Evolutionary conservation across 1,140 invertebrate species (phyloP).

Genomic region (Ptiloglossa arizonensis): DNA sequence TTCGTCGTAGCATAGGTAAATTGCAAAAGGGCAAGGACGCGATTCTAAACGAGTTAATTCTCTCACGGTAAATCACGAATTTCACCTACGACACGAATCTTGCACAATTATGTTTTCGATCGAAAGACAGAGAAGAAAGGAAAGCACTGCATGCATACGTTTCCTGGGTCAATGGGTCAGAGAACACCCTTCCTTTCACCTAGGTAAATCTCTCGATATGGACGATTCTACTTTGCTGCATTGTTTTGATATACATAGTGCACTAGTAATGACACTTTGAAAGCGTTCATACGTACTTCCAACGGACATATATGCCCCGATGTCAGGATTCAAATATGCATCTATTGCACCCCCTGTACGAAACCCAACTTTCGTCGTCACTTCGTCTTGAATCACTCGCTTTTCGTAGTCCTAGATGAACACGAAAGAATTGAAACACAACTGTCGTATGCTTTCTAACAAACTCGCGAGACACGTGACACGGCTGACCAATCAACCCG

Average conservation of each 20-base stretch:
- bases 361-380: not conserved
- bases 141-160: not conserved
- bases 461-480: slow-evolving; percentile 42
- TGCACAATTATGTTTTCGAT: not conserved
- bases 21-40: not conserved
- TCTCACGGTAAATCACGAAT: not conserved
- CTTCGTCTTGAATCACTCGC: slow-evolving; percentile 1
- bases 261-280: not conserved
- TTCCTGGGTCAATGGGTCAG: slow-evolving; percentile 40
- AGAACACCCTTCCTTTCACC: not conserved
- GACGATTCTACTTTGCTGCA: not conserved
- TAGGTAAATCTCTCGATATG: too few species aligned
- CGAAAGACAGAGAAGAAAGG: not conserved
- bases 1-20: not conserved
- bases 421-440: not conserved
- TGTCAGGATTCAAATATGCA: slow-evolving; percentile 36
- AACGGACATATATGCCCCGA: slow-evolving; percentile 46
- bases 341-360: slow-evolving; percentile 23
- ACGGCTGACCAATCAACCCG: slow-evolving; percentile 22
- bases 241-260: not conserved
- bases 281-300: slow-evolving; percentile 23
- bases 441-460: not conserved
- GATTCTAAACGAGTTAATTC: not conserved
- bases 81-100: not conserved
- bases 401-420: not conserved